Percentiles rank a stretch among this genome's conserved stretches.
phyloP scores from a whole-genome alignment of 2,113 vertebrate species.

The Sceloporus tristichus region DNA sequence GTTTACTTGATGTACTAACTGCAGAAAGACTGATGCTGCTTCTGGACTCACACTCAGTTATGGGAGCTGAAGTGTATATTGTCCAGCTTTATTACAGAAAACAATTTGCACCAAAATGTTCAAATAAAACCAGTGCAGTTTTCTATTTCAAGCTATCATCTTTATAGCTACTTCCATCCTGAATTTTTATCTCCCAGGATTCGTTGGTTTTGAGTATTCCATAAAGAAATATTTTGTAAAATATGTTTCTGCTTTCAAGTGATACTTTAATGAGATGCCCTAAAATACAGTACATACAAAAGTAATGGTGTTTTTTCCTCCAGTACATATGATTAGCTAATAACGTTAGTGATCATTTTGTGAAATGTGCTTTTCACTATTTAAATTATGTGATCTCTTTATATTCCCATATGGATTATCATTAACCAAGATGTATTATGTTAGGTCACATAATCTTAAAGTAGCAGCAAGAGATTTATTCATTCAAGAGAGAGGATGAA shows the following conservation, averaged over 20 bases:
- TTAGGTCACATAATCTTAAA: slow-evolving; percentile 8
- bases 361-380: neutral
- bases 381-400: slow-evolving; percentile 33
- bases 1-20: neutral
- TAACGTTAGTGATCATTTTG: slow-evolving; percentile 3
- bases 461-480: neutral
- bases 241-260: neutral
- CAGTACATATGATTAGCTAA: slow-evolving; percentile 8
- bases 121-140: neutral
- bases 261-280: neutral
- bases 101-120: neutral
- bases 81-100: neutral
- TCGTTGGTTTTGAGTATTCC: neutral
- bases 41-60: neutral
- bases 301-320: neutral
- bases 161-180: neutral
- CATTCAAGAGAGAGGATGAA: slow-evolving; percentile 23
- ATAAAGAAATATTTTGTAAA: slow-evolving; percentile 21
- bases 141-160: neutral
- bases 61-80: neutral
- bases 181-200: neutral
- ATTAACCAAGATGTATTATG: neutral
- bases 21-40: neutral
- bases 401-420: neutral
- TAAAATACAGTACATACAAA: slow-evolving; percentile 13